A percentile compares a stretch with the other conserved stretches of the same genome.
These are phyloP conservation scores for Ceyx margarethae DNA, from an alignment of 2,113 vertebrate genomes.

Conservation along the genomic window DNA sequence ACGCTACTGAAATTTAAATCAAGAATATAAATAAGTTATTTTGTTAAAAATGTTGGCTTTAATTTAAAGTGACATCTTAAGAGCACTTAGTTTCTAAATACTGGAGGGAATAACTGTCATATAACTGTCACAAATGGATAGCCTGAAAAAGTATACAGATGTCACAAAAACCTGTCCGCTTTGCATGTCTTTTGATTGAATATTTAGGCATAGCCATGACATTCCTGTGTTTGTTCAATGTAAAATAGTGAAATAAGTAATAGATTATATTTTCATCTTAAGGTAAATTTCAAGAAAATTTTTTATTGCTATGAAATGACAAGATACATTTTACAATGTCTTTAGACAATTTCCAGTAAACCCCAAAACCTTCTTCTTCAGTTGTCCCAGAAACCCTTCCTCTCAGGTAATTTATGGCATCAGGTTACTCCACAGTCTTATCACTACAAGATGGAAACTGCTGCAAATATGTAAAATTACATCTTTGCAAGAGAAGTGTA, in stretches of 20 bases:
- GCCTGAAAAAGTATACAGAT: constrained; percentile 10
- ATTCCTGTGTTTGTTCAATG: not conserved
- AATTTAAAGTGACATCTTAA: constrained; percentile 78
- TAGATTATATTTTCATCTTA: not conserved
- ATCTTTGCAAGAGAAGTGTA: not conserved
- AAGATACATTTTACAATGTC: not conserved
- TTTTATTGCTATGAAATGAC: not conserved
- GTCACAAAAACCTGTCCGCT: not conserved
- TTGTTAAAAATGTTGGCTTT: constrained; percentile 60
- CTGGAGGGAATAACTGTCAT: constrained; percentile 53
- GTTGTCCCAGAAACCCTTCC: not conserved
- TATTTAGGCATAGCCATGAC: not conserved
- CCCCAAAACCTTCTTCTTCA: not conserved
- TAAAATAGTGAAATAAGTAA: not conserved
- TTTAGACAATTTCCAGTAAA: not conserved
- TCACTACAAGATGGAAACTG: not conserved
- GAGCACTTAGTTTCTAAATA: constrained; percentile 57
- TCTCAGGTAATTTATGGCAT: not conserved
- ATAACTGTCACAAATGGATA: constrained; percentile 45
- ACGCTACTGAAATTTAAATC: constrained; percentile 69
- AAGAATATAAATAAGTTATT: constrained; percentile 77
- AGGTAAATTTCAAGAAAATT: not conserved
- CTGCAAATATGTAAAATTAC: not conserved
- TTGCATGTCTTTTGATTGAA: not conserved
- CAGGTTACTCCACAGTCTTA: not conserved